Percentiles rank a stretch among this genome's conserved stretches.
Evolutionary conservation across 2,888 invertebrate species (phyloP).

Genomic region (Dugesia japonica): DNA sequence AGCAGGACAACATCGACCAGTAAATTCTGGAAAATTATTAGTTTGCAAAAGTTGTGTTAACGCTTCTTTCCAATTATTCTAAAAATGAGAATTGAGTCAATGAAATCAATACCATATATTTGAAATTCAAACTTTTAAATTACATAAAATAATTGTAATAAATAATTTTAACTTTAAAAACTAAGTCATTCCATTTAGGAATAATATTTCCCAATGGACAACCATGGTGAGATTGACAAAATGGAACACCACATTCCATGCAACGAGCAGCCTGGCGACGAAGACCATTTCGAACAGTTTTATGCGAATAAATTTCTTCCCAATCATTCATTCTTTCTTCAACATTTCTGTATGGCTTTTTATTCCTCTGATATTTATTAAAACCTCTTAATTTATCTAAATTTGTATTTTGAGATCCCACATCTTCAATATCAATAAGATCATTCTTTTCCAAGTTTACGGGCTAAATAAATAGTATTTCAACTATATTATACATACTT

Average conservation of each 20-base stretch:
- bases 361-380: conserved; percentile 35
- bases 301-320: conserved; percentile 82
- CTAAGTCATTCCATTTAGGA: conserved; percentile 92
- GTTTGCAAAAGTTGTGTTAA: conserved; percentile 79
- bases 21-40: conserved; percentile 93
- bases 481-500: no score
- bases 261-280: conserved; percentile 51
- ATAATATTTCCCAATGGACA: conserved; percentile 95
- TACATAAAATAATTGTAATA: no score
- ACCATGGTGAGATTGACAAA: conserved; percentile 81
- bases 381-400: conserved; percentile 8
- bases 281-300: conserved; percentile 65
- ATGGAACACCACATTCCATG: conserved; percentile 98
- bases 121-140: no score
- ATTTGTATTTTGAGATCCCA: conserved; percentile 45
- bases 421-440: not conserved
- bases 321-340: conserved; percentile 75
- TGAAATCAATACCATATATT: no score
- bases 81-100: no score
- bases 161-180: conserved; percentile 55
- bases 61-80: conserved; percentile 81
- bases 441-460: not conserved
- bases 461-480: not conserved
- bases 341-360: conserved; percentile 60
- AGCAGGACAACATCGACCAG: conserved; percentile 67